Evolutionary conservation across 2,888 invertebrate genomes (phyloP), one percentile per base, ranked within the genome.

Genomic region (Lottia scabra): DNA sequence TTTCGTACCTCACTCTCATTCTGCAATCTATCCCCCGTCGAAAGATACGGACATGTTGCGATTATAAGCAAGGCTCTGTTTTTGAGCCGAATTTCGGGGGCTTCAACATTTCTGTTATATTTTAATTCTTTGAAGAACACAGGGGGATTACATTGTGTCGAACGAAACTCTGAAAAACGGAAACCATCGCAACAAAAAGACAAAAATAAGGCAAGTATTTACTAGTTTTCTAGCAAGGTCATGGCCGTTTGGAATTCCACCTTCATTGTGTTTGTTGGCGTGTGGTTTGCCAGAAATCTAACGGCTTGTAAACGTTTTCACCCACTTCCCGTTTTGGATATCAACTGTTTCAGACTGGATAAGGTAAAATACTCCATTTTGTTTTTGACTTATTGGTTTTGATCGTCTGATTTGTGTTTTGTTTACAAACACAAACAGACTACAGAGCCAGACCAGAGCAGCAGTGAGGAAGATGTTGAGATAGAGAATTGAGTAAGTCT

Each of bases 31-130:
- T 85, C 83, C 83, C 83, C 82, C 81, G 75, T 72, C 67, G 77
- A 76, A 76, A 75, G 78, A 75, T 79, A 76, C 78, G 76, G 79
- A 81, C 80, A 80, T 84, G 81, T 82, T 80, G 81, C 77, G 79
- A 78, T 79, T 78, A 76, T 81, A 83, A 81, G 79, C 75, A 82
- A 82, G 86, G 86, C 85, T 85, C 81, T 67, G 70, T 71, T 19
- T 74, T 68, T 81, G 82, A 83, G 83, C 83, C 78, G 74, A 73
- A 77, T 85, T 86, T 84, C 83, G 84, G 80, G 83, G 80, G 79
- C 78, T 76, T 77, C 68, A 75, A 68, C 67, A 48, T 66, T 62
- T 66, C 69, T 67, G 70, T 73, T 71, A 70, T 69, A 56, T 62
- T 65, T 65, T 67, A 70, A 72, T 65, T 67, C 38, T 63, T 73